Evolutionary conservation across 1,140 invertebrate species (phyloP).

Genomic region (Bicyclus anynana): DNA sequence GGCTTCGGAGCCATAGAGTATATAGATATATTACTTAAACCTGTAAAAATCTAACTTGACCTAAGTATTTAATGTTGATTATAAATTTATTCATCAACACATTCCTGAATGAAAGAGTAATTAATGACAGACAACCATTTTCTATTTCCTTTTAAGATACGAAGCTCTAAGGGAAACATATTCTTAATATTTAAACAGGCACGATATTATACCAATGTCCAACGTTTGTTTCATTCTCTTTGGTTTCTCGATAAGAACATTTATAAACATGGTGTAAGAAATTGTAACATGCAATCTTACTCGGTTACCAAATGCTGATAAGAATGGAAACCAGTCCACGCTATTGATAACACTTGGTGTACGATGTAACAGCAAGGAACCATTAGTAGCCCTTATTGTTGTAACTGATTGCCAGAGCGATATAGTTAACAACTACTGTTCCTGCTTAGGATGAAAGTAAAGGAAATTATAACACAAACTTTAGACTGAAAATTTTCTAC

Average conservation of each 20-base stretch:
- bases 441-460: conserved; percentile 12
- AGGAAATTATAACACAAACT: no score
- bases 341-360: conserved; percentile 17
- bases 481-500: no score
- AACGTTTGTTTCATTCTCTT: not conserved
- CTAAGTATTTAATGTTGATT: no score
- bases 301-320: conserved; percentile 14
- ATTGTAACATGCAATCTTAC: conserved; percentile 9
- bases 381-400: conserved; percentile 22
- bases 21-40: no score
- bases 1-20: no score
- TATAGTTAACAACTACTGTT: conserved; percentile 20
- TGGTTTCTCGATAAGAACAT: not conserved
- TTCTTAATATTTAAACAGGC: no score
- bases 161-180: no score
- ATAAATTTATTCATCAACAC: no score
- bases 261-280: not conserved
- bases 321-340: conserved; percentile 15
- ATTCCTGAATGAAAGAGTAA: no score
- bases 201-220: not conserved
- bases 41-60: no score
- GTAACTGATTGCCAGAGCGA: conserved; percentile 21
- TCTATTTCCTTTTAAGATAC: no score
- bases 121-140: no score
- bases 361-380: conserved; percentile 15